Conservation (phyloP, 2,797 vertebrate genomes). For the Simalia tracyae region DNA sequence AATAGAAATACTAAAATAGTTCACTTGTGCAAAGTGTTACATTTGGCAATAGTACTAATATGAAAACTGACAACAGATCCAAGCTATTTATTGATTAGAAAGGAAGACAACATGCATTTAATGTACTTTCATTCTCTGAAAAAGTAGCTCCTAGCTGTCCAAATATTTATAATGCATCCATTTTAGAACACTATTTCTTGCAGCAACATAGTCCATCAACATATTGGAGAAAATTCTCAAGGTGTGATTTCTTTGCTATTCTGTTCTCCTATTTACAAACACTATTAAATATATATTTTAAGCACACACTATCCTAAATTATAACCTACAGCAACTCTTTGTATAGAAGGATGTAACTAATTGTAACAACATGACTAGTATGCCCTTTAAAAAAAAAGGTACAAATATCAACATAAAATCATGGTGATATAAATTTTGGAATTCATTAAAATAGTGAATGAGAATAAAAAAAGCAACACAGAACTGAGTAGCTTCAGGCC, state of each 20-base stretch:
- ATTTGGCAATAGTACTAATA: not conserved
- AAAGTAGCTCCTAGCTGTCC: not conserved
- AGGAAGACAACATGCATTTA: not conserved
- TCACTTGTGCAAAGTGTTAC: not conserved
- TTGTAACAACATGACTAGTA: not conserved
- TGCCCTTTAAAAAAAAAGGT: not conserved
- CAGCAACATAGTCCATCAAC: not conserved
- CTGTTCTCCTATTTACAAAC: not conserved
- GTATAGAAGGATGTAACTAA: not conserved
- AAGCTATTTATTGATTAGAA: not conserved
- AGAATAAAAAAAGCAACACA: not conserved
- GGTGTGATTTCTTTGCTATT: not conserved
- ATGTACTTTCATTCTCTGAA: not conserved
- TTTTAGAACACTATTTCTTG: not conserved
- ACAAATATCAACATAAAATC: not conserved
- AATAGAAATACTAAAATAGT: not conserved
- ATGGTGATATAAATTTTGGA: no score
- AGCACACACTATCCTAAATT: not conserved
- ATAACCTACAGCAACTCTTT: not conserved
- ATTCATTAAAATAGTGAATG: not conserved
- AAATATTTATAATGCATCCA: not conserved
- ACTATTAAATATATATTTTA: not conserved
- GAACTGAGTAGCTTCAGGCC: not conserved
- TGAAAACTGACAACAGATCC: not conserved
- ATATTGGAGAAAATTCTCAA: not conserved